These are phyloP conservation scores for Psittacus erithacus DNA, from an alignment of 2,113 vertebrate species.

Conservation along the genomic window DNA sequence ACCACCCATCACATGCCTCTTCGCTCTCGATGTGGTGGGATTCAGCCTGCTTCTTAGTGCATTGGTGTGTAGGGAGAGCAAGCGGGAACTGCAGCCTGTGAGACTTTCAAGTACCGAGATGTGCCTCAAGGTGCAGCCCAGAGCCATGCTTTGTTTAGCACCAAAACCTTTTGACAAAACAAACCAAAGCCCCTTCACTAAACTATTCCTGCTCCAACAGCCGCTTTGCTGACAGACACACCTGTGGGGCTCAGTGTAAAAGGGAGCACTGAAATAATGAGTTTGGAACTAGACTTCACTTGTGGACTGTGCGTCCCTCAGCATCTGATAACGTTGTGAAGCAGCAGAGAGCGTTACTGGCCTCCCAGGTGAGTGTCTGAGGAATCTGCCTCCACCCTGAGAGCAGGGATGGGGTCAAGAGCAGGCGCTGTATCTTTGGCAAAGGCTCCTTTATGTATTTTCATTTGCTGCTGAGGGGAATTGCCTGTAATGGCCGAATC, in stretches of 20 bases:
- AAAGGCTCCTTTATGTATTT: neutral
- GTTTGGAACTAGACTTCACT: neutral
- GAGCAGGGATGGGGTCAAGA: neutral
- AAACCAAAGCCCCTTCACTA: neutral
- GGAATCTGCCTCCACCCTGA: constrained; percentile 28
- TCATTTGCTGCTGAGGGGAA: neutral
- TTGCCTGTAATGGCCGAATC: neutral
- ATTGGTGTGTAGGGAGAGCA: neutral
- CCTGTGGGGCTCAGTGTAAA: neutral
- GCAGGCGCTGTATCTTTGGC: neutral
- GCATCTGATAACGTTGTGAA: neutral
- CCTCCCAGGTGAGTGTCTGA: neutral
- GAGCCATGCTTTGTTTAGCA: neutral
- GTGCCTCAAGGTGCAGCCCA: neutral
- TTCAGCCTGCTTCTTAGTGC: neutral
- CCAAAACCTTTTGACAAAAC: neutral
- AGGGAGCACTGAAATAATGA: neutral
- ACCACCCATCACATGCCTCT: neutral
- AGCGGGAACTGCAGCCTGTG: neutral
- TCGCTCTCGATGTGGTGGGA: neutral
- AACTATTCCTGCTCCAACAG: neutral
- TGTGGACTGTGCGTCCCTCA: neutral
- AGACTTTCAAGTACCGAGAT: neutral
- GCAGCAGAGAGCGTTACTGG: neutral
- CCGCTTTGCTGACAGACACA: neutral